These are phyloP conservation scores for Paraplagusia blochii DNA, from an alignment of 2,113 vertebrate genomes.

Conservation along the genomic window DNA sequence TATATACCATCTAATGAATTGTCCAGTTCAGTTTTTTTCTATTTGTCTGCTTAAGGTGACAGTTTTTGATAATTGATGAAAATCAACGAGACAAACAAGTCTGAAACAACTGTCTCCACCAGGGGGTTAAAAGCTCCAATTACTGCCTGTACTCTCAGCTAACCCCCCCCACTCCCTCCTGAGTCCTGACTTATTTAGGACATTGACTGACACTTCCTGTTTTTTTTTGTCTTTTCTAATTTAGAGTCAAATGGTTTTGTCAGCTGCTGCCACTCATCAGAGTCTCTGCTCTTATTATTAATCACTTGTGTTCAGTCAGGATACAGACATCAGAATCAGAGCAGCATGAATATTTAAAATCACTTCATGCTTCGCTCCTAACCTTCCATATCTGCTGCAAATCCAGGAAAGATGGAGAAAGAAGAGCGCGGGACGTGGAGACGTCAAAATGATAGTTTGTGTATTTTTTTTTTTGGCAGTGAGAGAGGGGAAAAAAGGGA, in stretches of 20 bases:
- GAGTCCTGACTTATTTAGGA: no score
- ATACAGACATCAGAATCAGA: slow-evolving; percentile 39
- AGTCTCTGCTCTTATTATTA: slow-evolving; percentile 29
- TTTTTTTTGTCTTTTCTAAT: slow-evolving; percentile 6
- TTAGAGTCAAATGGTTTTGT: slow-evolving; percentile 15
- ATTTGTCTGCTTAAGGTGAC: no score
- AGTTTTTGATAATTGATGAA: no score
- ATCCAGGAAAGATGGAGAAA: slow-evolving; percentile 35
- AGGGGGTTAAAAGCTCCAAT: no score
- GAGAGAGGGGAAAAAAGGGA: slow-evolving; percentile 23
- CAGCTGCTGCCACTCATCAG: slow-evolving; percentile 25
- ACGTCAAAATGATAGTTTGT: slow-evolving; percentile 50
- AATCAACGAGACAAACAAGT: no score
- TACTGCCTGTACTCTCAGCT: no score
- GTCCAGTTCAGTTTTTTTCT: no score
- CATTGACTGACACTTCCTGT: neutral
- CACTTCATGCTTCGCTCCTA: slow-evolving; percentile 17
- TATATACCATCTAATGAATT: no score
- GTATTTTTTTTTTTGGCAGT: slow-evolving; percentile 28
- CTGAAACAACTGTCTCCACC: no score
- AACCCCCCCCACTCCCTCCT: no score
- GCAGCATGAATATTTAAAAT: slow-evolving; percentile 45
- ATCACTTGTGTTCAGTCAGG: slow-evolving; percentile 32
- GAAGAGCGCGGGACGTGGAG: slow-evolving; percentile 8
- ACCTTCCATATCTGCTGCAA: slow-evolving; percentile 31